Conservation (phyloP, 2,888 invertebrate genomes). For the Cataglyphis livida region DNA sequence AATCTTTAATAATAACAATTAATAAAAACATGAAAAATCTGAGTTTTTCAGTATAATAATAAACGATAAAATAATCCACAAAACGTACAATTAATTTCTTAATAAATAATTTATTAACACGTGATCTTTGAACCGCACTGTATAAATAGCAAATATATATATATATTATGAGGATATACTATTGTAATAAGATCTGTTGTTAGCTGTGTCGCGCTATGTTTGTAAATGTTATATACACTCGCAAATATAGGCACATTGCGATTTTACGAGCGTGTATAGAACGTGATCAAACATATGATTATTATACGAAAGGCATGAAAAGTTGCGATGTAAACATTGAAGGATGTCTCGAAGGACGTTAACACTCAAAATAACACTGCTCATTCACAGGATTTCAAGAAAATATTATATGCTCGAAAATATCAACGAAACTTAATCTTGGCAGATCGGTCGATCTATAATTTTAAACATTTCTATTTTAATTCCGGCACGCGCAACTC, state of each 20-base stretch:
- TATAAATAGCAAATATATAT: not conserved
- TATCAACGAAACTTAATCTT: not conserved
- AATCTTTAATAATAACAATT: not conserved
- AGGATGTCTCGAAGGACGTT: not conserved
- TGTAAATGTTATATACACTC: not conserved
- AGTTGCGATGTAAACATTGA: not conserved
- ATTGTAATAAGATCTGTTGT: conserved; percentile 13
- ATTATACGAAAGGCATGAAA: not conserved
- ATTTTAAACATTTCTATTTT: not conserved
- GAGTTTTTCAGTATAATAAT: not conserved
- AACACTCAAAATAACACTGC: not conserved
- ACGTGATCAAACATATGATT: conserved; percentile 23
- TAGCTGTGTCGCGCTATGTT: not conserved
- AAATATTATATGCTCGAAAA: not conserved
- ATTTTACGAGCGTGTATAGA: not conserved
- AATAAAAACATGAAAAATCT: not conserved
- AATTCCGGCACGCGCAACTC: not conserved
- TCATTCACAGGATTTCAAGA: not conserved
- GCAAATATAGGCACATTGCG: not conserved
- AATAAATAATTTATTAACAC: not conserved
- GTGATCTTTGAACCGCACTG: not conserved
- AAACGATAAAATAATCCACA: not conserved
- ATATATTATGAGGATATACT: not conserved
- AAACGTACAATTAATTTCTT: not conserved
- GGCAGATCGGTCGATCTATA: not conserved